phyloP scores from a whole-genome alignment of 1,140 invertebrate genomes.

The Drosophila repleta region DNA sequence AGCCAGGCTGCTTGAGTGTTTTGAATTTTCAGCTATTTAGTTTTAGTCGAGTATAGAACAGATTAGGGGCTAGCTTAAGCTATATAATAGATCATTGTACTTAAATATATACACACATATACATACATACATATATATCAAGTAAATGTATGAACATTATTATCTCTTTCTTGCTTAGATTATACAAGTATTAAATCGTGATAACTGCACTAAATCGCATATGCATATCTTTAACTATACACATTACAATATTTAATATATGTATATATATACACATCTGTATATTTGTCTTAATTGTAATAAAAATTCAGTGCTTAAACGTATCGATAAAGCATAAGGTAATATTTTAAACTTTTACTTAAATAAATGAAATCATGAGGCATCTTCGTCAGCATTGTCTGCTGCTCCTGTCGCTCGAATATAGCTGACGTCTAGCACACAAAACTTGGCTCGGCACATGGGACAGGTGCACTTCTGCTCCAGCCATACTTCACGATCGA shows the following conservation, averaged over 20 bases:
- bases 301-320: constrained; percentile 49
- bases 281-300: constrained; percentile 54
- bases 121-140: constrained; percentile 32
- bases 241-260: constrained; percentile 40
- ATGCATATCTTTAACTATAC: constrained; percentile 59
- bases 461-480: constrained; percentile 94
- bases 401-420: constrained; percentile 42
- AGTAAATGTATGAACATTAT: constrained; percentile 47
- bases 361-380: constrained; percentile 48
- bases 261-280: constrained; percentile 32
- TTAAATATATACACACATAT: constrained; percentile 13
- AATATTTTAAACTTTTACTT: constrained; percentile 35
- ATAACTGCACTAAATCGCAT: constrained; percentile 68
- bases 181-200: constrained; percentile 78
- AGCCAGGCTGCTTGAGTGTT: constrained; percentile 17
- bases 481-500: constrained; percentile 91
- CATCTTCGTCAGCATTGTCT: constrained; percentile 16
- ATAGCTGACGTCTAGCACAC: constrained; percentile 91
- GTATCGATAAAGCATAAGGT: constrained; percentile 71
- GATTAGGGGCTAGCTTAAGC: constrained; percentile 26
- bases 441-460: constrained; percentile 93
- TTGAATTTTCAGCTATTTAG: constrained; percentile 22
- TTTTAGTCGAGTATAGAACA: constrained; percentile 45
- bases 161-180: constrained; percentile 65
- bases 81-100: constrained; percentile 24